Evolutionary conservation across 2,797 vertebrate genomes (phyloP).

Genomic region (Aythya fuligula): DNA sequence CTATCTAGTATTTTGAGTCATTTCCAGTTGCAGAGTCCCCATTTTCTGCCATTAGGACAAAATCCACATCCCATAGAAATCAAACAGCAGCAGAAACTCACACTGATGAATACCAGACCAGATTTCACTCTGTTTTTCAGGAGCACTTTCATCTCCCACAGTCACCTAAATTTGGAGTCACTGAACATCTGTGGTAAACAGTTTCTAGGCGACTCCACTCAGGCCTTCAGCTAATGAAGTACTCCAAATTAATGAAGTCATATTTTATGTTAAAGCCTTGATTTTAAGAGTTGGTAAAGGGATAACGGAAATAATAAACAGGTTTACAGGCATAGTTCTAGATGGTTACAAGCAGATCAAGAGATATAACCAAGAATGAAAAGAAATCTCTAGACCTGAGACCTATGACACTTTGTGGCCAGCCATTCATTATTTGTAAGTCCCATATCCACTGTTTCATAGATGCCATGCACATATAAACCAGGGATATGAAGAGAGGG

Average conservation of each 20-base stretch:
- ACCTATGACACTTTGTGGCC: neutral
- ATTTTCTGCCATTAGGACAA: neutral
- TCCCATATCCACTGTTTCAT: neutral
- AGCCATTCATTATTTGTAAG: neutral
- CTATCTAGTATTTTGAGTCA: neutral
- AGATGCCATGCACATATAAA: neutral
- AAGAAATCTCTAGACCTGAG: neutral
- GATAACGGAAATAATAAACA: neutral
- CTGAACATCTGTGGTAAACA: neutral
- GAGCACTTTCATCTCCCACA: neutral
- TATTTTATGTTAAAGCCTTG: neutral
- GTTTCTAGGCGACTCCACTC: neutral
- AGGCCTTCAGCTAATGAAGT: neutral
- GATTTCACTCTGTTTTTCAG: neutral
- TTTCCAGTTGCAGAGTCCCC: neutral
- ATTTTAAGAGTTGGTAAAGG: neutral
- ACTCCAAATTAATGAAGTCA: neutral
- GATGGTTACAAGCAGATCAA: neutral
- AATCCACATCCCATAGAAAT: neutral
- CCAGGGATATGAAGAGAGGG: neutral
- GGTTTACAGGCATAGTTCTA: neutral
- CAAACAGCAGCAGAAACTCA: neutral
- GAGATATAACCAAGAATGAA: neutral
- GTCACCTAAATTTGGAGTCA: neutral
- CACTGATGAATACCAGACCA: fast-evolving